A percentile compares a stretch with the other conserved stretches of the same genome.
Conservation (phyloP, 2,113 vertebrate species). For the Mungos mungo region DNA sequence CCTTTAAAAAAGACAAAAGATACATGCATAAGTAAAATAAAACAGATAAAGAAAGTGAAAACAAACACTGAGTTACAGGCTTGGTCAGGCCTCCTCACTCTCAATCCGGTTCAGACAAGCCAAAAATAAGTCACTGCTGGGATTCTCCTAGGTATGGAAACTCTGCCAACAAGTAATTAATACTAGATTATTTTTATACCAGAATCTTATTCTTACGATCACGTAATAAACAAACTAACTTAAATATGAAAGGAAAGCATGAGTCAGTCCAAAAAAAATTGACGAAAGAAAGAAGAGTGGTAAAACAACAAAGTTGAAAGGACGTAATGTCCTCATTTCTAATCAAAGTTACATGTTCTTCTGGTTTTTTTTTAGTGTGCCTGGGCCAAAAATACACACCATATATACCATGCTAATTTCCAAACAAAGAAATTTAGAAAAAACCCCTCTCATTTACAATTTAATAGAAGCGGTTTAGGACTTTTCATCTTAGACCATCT, state of each 20-base stretch:
- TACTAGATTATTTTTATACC: slow-evolving; percentile 57
- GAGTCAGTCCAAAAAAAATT: background rate
- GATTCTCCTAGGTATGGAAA: slow-evolving; percentile 41
- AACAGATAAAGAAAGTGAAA: background rate
- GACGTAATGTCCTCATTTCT: background rate
- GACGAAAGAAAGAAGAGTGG: background rate
- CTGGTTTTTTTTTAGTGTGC: background rate
- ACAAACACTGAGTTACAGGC: slow-evolving; percentile 26
- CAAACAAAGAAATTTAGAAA: background rate
- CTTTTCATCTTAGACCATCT: background rate
- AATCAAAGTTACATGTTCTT: slow-evolving; percentile 16
- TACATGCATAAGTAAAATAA: background rate
- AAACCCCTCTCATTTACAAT: background rate
- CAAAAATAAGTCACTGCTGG: slow-evolving; percentile 56
- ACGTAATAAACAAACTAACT: slow-evolving; percentile 40
- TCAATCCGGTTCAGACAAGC: slow-evolving; percentile 2
- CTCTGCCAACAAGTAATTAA: slow-evolving; percentile 68
- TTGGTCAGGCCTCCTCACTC: slow-evolving; percentile 15
- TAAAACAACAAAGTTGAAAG: slow-evolving; percentile 18
- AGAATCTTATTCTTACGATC: slow-evolving; percentile 60
- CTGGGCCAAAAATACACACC: slow-evolving; percentile 38
- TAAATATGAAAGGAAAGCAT: slow-evolving; percentile 40
- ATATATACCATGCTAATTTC: background rate
- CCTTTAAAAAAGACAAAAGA: slow-evolving; percentile 26
- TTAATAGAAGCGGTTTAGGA: background rate